These are phyloP conservation scores for Mya arenaria DNA, from an alignment of 1,140 invertebrate species.

Conservation along the genomic window DNA sequence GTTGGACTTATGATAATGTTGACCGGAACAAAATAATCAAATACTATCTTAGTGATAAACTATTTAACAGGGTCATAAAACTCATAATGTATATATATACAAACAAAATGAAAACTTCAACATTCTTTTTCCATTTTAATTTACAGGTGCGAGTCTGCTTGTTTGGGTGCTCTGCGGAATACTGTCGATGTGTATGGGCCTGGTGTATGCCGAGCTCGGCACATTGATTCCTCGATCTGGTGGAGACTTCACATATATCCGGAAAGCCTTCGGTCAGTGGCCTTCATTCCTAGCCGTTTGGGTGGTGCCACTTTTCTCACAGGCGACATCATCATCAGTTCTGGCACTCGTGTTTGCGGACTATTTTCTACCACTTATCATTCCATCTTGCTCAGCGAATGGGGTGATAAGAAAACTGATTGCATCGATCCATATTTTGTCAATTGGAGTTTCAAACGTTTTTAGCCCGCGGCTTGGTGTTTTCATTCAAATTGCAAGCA, in stretches of 20 bases:
- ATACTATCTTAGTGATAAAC: too few relatives aligned
- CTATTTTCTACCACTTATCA: slow-evolving; percentile 44
- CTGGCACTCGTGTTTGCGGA: slow-evolving; percentile 54
- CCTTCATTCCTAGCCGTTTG: slow-evolving; percentile 61
- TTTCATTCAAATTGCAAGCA: slow-evolving; percentile 29
- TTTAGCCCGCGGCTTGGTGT: slow-evolving; percentile 12
- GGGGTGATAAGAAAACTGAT: slow-evolving; percentile 17
- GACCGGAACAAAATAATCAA: too few relatives aligned
- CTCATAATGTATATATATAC: too few relatives aligned
- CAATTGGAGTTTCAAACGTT: slow-evolving; percentile 48
- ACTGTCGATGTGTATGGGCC: slow-evolving; percentile 9
- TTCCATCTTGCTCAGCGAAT: slow-evolving; percentile 25
- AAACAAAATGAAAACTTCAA: too few relatives aligned
- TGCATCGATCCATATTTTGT: slow-evolving; percentile 3
- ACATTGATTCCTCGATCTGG: slow-evolving; percentile 54
- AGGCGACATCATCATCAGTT: slow-evolving; percentile 84
- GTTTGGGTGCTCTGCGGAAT: slow-evolving; percentile 36
- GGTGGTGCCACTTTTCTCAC: slow-evolving; percentile 82
- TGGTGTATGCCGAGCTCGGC: slow-evolving; percentile 66
- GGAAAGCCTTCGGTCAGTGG: slow-evolving; percentile 47
- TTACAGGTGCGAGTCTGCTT: slow-evolving; percentile 34
- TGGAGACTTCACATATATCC: slow-evolving; percentile 64
- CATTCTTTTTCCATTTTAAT: too few relatives aligned
- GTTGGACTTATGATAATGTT: too few relatives aligned
- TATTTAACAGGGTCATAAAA: too few relatives aligned